Percentiles rank a stretch among this genome's conserved stretches.
phyloP scores from a whole-genome alignment of 37 sponge, comb jelly and placozoan genomes.

The Beroe forskalii region DNA sequence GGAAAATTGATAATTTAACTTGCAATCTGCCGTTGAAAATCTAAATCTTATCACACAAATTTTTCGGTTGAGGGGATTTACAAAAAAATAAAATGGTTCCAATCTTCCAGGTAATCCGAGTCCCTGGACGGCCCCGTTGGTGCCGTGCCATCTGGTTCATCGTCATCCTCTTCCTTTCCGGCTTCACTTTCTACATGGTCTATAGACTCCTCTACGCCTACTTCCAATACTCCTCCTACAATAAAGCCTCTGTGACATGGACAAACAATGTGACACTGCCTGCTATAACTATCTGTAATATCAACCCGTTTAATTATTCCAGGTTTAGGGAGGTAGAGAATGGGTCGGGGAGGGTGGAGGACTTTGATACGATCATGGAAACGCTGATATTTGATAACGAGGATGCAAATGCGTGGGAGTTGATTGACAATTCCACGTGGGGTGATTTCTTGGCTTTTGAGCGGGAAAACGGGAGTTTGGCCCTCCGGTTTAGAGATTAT shows the following conservation, averaged over 20 bases:
- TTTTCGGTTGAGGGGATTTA: too few relatives aligned
- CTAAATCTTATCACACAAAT: too few relatives aligned
- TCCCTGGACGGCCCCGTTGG: background rate
- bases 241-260: background rate
- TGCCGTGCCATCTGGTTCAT: background rate
- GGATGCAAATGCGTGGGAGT: background rate
- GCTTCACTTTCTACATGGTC: slow-evolving; percentile 51
- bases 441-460: background rate
- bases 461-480: background rate
- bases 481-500: background rate
- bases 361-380: background rate
- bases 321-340: background rate
- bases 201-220: slow-evolving; percentile 20
- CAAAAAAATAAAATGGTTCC: too few relatives aligned
- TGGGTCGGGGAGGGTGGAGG: background rate
- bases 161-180: background rate
- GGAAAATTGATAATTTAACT: too few relatives aligned
- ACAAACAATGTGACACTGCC: background rate
- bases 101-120: slow-evolving; percentile 23
- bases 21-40: too few relatives aligned
- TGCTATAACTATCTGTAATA: slow-evolving; percentile 18
- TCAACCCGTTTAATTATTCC: slow-evolving; percentile 25
- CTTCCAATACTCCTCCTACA: slow-evolving; percentile 54
- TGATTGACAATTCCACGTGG: background rate
- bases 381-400: background rate